These are phyloP conservation scores for Capromys pilorides DNA, from an alignment of 2,797 vertebrate genomes.

Conservation along the genomic window DNA sequence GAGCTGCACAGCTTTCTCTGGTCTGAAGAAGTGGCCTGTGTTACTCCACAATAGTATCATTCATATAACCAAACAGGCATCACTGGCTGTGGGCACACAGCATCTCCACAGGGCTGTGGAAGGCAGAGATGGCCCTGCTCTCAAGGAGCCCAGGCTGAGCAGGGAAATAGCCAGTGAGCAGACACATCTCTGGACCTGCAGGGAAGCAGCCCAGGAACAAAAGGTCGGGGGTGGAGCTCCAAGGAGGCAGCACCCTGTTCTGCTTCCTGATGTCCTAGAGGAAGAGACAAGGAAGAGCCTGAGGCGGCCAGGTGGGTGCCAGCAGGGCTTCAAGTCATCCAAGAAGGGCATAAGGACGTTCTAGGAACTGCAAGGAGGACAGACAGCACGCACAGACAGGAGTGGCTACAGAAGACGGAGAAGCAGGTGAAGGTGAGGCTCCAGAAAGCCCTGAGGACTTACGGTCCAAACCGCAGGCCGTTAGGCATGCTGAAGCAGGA, in stretches of 20 bases:
- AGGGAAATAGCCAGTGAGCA: background rate
- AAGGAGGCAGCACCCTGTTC: slow-evolving; percentile 42
- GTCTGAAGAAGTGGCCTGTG: background rate
- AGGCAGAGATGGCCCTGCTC: background rate
- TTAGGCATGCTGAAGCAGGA: background rate
- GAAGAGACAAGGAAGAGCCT: slow-evolving; percentile 44
- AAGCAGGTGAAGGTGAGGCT: background rate
- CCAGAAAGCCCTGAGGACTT: background rate
- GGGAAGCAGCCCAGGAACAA: slow-evolving; percentile 56
- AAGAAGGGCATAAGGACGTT: slow-evolving; percentile 30
- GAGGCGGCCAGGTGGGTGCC: slow-evolving; percentile 50
- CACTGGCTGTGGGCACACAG: background rate
- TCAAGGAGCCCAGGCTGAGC: background rate
- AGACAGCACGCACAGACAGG: background rate
- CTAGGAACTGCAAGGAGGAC: slow-evolving; percentile 41
- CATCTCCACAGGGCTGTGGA: fast-evolving
- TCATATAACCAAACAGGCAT: background rate
- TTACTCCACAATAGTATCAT: background rate
- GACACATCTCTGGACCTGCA: background rate
- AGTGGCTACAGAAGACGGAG: slow-evolving; percentile 8
- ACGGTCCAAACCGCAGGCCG: background rate
- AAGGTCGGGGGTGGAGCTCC: slow-evolving; percentile 51
- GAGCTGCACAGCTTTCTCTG: background rate
- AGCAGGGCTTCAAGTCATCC: background rate
- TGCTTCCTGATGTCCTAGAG: slow-evolving; percentile 17